Percentiles rank a stretch among this genome's conserved stretches.
Conservation (phyloP, 2,888 invertebrate genomes). For the Uloborus plumipes region DNA sequence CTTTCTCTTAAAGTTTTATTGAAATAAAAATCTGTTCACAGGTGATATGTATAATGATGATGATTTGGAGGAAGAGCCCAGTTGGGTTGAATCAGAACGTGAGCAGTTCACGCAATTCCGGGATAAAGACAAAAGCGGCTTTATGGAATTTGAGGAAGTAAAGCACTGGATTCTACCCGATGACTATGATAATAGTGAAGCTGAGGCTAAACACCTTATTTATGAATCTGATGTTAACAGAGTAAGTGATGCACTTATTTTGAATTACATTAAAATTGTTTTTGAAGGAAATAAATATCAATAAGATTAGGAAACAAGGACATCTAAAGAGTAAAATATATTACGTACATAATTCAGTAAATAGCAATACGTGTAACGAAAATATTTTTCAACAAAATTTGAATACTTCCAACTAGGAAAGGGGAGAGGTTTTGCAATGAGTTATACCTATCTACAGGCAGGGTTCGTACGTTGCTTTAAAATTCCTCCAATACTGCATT, state of each 20-base stretch:
- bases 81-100: slow-evolving; percentile 95
- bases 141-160: slow-evolving; percentile 89
- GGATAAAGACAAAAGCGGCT: slow-evolving; percentile 86
- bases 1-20: too few species aligned
- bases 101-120: slow-evolving; percentile 89
- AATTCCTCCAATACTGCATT: too few species aligned
- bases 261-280: background rate
- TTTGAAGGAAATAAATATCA: background rate
- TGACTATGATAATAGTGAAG: slow-evolving; percentile 97
- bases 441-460: too few species aligned
- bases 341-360: too few species aligned
- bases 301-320: background rate
- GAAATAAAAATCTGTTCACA: slow-evolving; percentile 68
- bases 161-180: slow-evolving; percentile 67
- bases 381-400: too few species aligned
- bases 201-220: slow-evolving; percentile 94
- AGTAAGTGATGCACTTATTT: slow-evolving; percentile 68
- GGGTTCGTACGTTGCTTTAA: too few species aligned
- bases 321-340: too few species aligned
- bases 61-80: slow-evolving; percentile 82
- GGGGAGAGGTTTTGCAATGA: too few species aligned
- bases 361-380: too few species aligned
- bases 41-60: slow-evolving; percentile 89
- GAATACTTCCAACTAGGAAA: too few species aligned
- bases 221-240: slow-evolving; percentile 93